phyloP scores from a whole-genome alignment of 2,113 vertebrate species.

The Triplophysa tibetana region DNA sequence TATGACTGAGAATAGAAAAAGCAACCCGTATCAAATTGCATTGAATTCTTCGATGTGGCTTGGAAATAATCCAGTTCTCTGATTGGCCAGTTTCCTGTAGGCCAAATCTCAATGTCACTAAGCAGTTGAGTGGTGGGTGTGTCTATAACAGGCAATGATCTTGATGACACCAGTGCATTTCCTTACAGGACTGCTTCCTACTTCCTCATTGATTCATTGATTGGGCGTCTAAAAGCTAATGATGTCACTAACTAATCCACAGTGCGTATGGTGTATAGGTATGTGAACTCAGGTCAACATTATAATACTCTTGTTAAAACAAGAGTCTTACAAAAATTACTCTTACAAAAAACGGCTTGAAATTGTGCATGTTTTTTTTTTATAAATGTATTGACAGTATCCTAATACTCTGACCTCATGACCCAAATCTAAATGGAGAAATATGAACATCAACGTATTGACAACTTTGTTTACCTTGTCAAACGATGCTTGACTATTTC shows the following conservation, averaged over 20 bases:
- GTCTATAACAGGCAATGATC: constrained; percentile 21
- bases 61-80: neutral
- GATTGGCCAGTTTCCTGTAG: neutral
- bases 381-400: constrained; percentile 33
- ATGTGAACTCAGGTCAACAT: constrained; percentile 53
- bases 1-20: neutral
- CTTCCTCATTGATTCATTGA: constrained; percentile 78
- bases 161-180: constrained; percentile 63
- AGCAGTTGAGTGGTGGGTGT: constrained; percentile 73
- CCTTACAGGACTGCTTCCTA: constrained; percentile 70
- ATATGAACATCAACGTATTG: constrained; percentile 13
- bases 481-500: neutral
- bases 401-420: constrained; percentile 47
- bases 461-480: neutral
- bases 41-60: neutral
- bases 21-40: neutral
- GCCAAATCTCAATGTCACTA: constrained; percentile 61
- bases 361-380: constrained; percentile 5
- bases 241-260: constrained; percentile 73
- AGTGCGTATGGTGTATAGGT: constrained; percentile 37
- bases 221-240: constrained; percentile 76
- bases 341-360: neutral
- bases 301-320: neutral
- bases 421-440: constrained; percentile 22
- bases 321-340: no score